These are phyloP conservation scores for Symphodus melops DNA, from an alignment of 2,113 vertebrate genomes.

Conservation along the genomic window DNA sequence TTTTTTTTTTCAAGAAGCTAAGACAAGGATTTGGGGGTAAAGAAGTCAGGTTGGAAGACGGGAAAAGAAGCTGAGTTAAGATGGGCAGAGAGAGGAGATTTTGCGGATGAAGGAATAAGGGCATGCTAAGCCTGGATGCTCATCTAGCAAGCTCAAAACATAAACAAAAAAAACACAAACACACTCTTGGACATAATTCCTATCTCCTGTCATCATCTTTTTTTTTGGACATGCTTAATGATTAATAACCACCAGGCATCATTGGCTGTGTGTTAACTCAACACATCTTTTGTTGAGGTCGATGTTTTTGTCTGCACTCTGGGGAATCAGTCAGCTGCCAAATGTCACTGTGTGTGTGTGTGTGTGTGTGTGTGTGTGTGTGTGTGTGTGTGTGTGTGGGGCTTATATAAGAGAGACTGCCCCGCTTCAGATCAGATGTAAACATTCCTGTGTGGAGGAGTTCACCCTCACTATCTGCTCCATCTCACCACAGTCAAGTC, in stretches of 20 bases:
- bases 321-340: slow-evolving; percentile 12
- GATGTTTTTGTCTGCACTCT: not conserved
- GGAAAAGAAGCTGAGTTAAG: slow-evolving; percentile 55
- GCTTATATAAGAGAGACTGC: slow-evolving; percentile 40
- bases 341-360: slow-evolving; percentile 17
- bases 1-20: slow-evolving; percentile 49
- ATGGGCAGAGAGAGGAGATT: slow-evolving; percentile 55
- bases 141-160: slow-evolving; percentile 49
- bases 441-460: slow-evolving; percentile 27
- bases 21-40: slow-evolving; percentile 58
- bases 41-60: slow-evolving; percentile 64
- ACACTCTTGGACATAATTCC: slow-evolving; percentile 7
- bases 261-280: slow-evolving; percentile 4
- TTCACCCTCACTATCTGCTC: slow-evolving; percentile 33
- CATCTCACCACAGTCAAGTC: slow-evolving; percentile 28
- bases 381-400: no score
- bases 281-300: slow-evolving; percentile 2
- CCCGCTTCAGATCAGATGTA: slow-evolving; percentile 45
- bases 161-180: slow-evolving; percentile 20
- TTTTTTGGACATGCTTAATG: not conserved
- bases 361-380: no score
- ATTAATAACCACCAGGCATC: slow-evolving; percentile 14
- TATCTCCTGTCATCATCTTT: slow-evolving; percentile 21
- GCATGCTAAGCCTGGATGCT: slow-evolving; percentile 56
- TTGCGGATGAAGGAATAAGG: slow-evolving; percentile 68